Percentiles rank a stretch among this genome's conserved stretches.
Evolutionary conservation across 1,140 invertebrate genomes (phyloP).

Genomic region (Vollenhovia emeryi): DNA sequence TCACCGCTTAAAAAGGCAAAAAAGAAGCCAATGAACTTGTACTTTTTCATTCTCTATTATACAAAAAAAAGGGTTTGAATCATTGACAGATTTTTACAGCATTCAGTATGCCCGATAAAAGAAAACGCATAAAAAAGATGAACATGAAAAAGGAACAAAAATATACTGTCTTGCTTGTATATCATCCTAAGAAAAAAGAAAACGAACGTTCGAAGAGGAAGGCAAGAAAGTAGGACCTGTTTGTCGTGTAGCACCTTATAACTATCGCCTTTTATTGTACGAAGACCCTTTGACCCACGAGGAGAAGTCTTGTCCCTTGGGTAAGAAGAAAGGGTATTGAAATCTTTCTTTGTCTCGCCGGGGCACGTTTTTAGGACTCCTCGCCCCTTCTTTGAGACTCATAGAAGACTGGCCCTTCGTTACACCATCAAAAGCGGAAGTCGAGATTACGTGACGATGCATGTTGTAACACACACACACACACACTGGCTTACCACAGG

Average conservation of each 20-base stretch:
- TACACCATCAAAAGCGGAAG: conserved; percentile 34
- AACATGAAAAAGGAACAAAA: neutral
- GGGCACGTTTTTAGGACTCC: conserved; percentile 36
- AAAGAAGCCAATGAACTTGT: neutral
- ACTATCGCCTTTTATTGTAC: conserved; percentile 61
- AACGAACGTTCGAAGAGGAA: neutral
- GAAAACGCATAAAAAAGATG: neutral
- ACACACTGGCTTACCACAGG: conserved; percentile 7
- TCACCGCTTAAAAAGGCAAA: neutral
- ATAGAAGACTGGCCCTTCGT: conserved; percentile 7
- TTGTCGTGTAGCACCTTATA: conserved; percentile 67
- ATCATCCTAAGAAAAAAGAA: neutral
- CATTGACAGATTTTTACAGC: neutral
- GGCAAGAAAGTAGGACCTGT: conserved; percentile 66
- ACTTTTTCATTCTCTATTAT: neutral
- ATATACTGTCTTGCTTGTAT: neutral
- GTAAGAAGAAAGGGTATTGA: conserved; percentile 50
- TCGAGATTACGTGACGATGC: conserved; percentile 33
- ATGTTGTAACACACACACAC: conserved; percentile 49
- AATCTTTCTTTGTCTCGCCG: conserved; percentile 67
- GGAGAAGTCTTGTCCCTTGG: conserved; percentile 33
- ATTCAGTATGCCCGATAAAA: neutral
- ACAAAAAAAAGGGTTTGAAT: neutral
- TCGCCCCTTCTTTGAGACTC: conserved; percentile 51
- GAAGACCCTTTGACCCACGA: conserved; percentile 48